phyloP scores from a whole-genome alignment of 2,113 vertebrate species.

The Phyllostomus discolor region DNA sequence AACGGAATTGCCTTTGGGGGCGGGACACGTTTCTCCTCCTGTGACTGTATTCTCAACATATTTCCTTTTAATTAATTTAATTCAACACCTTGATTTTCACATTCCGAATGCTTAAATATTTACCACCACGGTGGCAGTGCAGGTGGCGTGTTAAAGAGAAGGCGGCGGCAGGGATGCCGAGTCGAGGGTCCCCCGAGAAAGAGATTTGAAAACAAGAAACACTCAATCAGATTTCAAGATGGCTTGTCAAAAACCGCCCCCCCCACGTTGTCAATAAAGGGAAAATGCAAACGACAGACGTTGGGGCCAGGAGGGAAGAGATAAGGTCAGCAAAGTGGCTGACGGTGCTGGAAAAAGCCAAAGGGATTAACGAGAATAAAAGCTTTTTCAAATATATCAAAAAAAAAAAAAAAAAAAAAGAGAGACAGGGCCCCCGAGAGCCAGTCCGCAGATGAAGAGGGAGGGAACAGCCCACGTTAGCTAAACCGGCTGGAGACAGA shows the following conservation, averaged over 20 bases:
- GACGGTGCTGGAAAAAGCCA: neutral
- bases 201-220: conserved; percentile 31
- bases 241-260: neutral
- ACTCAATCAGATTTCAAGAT: conserved; percentile 42
- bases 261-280: conserved; percentile 25
- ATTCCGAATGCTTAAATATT: neutral
- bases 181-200: neutral
- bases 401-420: neutral
- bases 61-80: conserved; percentile 20
- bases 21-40: neutral
- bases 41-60: neutral
- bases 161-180: neutral
- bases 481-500: conserved; percentile 14
- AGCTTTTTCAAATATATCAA: conserved; percentile 34
- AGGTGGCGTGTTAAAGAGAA: neutral
- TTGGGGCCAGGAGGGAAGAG: neutral
- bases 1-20: neutral
- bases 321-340: conserved; percentile 26
- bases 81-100: neutral
- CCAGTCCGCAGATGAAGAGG: neutral
- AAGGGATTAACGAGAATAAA: conserved; percentile 20
- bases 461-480: neutral
- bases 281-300: neutral
- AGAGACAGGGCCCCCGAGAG: neutral
- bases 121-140: neutral